These are phyloP conservation scores for Scaptomyza flava DNA, from an alignment of 2,888 invertebrate genomes.

Conservation along the genomic window DNA sequence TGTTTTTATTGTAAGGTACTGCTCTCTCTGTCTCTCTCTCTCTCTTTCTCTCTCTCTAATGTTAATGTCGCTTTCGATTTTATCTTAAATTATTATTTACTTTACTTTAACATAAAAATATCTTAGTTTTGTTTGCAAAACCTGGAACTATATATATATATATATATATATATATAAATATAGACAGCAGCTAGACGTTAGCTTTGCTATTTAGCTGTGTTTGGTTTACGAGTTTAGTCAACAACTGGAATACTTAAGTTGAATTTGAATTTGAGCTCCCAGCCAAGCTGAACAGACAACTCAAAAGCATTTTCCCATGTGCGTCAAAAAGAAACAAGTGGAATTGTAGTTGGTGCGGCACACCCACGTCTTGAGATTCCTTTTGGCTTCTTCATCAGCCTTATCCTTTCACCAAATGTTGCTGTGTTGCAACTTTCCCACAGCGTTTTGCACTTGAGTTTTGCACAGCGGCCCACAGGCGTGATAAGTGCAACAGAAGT, in stretches of 20 bases:
- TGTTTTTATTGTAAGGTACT: no score
- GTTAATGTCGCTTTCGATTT: no score
- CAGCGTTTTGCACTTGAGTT: slow-evolving; percentile 37
- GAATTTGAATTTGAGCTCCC: slow-evolving; percentile 40
- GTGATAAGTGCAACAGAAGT: slow-evolving; percentile 49
- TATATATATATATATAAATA: no score
- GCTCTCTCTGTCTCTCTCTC: no score
- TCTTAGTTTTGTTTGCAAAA: no score
- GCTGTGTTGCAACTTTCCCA: slow-evolving; percentile 45
- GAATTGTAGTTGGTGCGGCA: slow-evolving; percentile 8
- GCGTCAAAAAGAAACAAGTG: slow-evolving; percentile 42
- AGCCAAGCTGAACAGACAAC: slow-evolving; percentile 27
- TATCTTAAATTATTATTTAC: no score
- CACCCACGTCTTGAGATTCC: slow-evolving; percentile 53
- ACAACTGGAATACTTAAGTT: slow-evolving; percentile 37
- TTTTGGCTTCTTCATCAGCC: slow-evolving; percentile 2
- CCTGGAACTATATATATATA: no score
- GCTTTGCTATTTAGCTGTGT: not conserved
- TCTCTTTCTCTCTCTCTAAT: no score
- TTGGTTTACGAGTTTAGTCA: slow-evolving; percentile 33
- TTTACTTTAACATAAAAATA: no score
- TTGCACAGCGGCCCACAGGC: slow-evolving; percentile 48
- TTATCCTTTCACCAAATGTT: slow-evolving; percentile 66
- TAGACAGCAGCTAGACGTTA: no score
- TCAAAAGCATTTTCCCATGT: slow-evolving; percentile 57